Percentiles rank a stretch among this genome's conserved stretches.
These are phyloP conservation scores for Meteorus cinctellus DNA, from an alignment of 2,888 invertebrate species.

Conservation along the genomic window DNA sequence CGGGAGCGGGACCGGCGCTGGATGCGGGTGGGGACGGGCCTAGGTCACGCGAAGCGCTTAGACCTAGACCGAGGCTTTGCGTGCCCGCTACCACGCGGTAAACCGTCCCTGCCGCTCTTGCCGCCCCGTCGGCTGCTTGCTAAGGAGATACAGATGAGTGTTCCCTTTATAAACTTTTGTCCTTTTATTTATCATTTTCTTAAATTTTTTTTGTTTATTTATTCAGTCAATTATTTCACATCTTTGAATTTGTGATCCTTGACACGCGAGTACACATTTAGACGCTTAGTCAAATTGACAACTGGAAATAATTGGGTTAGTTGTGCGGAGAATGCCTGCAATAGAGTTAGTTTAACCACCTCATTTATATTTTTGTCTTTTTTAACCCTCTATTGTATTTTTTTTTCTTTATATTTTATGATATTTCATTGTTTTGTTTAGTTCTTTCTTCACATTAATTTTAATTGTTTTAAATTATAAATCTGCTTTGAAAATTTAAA, in stretches of 20 bases:
- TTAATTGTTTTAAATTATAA: too few species aligned
- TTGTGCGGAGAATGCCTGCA: conserved; percentile 4
- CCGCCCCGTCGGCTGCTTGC: conserved; percentile 87
- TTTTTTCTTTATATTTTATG: neutral
- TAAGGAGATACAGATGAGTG: conserved; percentile 73
- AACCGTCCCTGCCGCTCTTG: conserved; percentile 85
- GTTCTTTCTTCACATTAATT: too few species aligned
- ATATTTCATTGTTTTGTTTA: neutral
- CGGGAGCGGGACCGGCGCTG: conserved; percentile 56
- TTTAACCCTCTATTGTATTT: neutral
- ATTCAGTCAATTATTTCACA: too few species aligned
- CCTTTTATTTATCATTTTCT: conserved; percentile 20
- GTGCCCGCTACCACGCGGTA: conserved; percentile 87
- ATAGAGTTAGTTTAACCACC: conserved; percentile 1
- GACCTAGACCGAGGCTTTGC: conserved; percentile 83
- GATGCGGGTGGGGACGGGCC: conserved; percentile 74
- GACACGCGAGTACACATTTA: conserved; percentile 1
- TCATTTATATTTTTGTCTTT: neutral
- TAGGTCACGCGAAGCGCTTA: conserved; percentile 76
- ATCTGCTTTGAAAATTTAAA: too few species aligned
- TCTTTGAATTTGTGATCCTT: conserved; percentile 21
- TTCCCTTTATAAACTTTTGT: conserved; percentile 25
- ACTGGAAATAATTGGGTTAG: conserved; percentile 33
- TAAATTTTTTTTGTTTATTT: conserved; percentile 25
- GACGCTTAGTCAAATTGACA: conserved; percentile 19